Conservation (phyloP, 2,797 vertebrate species). For the Astyanax mexicanus region DNA sequence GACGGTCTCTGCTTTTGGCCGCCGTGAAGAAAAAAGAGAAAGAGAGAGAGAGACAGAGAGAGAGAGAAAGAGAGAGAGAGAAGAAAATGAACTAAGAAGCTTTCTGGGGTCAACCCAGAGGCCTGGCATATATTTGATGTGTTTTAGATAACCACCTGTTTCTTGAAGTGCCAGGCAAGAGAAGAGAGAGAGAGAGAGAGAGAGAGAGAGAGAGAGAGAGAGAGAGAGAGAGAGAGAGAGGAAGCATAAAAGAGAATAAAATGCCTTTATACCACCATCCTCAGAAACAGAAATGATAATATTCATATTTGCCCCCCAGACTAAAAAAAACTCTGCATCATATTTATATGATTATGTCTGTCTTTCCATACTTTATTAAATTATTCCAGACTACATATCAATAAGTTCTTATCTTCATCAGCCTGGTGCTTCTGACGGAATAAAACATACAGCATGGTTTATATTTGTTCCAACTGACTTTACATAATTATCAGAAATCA, state of each 20-base stretch:
- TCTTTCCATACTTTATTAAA: conserved; percentile 45
- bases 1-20: conserved; percentile 75
- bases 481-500: conserved; percentile 20
- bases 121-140: conserved; percentile 82
- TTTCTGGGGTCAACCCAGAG: conserved; percentile 74
- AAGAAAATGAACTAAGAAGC: conserved; percentile 69
- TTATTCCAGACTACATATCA: conserved; percentile 27
- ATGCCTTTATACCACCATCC: conserved; percentile 68
- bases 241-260: conserved; percentile 70
- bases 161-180: conserved; percentile 39
- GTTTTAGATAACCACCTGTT: conserved; percentile 76
- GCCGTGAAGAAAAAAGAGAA: conserved; percentile 60
- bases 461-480: conserved; percentile 29
- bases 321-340: conserved; percentile 41
- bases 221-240: neutral
- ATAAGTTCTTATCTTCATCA: conserved; percentile 3
- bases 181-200: conserved; percentile 1
- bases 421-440: conserved; percentile 34
- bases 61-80: neutral
- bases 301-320: conserved; percentile 63
- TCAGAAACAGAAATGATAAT: conserved; percentile 61
- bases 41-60: neutral
- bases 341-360: conserved; percentile 32
- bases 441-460: conserved; percentile 23
- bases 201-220: neutral